Evolutionary conservation across 2,113 vertebrate genomes (phyloP).

Genomic region (Cromileptes altivelis): DNA sequence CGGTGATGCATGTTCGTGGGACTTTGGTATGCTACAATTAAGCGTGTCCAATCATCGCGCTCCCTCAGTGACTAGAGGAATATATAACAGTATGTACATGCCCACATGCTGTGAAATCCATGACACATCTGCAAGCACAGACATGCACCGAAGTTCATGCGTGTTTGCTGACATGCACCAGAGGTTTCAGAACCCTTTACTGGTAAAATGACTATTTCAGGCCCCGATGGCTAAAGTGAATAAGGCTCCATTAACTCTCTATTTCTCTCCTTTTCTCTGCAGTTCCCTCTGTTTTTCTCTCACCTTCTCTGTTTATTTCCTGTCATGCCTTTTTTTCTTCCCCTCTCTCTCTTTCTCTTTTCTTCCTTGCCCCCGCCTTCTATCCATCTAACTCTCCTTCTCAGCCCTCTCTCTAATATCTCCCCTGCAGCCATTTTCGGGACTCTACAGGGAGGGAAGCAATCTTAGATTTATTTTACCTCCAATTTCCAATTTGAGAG

Average conservation of each 20-base stretch:
- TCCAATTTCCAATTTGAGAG: conserved; percentile 84
- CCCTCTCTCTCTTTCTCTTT: conserved; percentile 29
- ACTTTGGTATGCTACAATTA: background rate
- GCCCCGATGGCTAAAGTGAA: conserved; percentile 65
- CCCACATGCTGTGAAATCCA: conserved; percentile 47
- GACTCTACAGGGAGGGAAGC: conserved; percentile 80
- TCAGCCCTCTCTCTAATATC: conserved; percentile 76
- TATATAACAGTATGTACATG: conserved; percentile 5
- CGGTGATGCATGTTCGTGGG: conserved; percentile 20
- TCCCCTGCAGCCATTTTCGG: conserved; percentile 79
- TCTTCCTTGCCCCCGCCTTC: conserved; percentile 44
- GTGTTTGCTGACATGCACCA: conserved; percentile 19
- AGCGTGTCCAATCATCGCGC: conserved; percentile 6
- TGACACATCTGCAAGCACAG: conserved; percentile 42
- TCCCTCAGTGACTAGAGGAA: conserved; percentile 5
- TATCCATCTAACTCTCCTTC: conserved; percentile 72
- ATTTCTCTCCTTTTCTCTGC: conserved; percentile 22
- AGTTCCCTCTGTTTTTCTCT: conserved; percentile 39
- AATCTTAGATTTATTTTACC: conserved; percentile 81
- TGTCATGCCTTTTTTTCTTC: conserved; percentile 29
- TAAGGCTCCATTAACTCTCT: conserved; percentile 65
- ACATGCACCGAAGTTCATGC: conserved; percentile 27
- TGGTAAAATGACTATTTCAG: conserved; percentile 71
- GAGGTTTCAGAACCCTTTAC: conserved; percentile 37
- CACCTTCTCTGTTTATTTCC: conserved; percentile 45